Conservation (phyloP, 2,797 vertebrate species). For the Tapirus indicus region DNA sequence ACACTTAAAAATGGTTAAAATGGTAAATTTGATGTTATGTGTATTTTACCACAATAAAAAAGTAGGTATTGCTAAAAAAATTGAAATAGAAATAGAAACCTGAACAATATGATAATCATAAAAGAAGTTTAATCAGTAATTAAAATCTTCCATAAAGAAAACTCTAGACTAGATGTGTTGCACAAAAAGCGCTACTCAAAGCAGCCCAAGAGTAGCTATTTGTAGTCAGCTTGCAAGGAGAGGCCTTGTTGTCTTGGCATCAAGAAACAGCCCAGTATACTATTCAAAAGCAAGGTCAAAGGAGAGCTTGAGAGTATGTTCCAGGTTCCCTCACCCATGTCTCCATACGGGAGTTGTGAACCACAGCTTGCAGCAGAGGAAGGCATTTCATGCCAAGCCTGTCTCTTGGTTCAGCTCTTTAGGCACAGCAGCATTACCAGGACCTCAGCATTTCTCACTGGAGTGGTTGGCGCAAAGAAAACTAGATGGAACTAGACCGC, state of each 20-base stretch:
- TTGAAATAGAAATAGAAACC: neutral
- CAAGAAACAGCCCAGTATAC: neutral
- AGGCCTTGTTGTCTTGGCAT: neutral
- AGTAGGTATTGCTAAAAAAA: neutral
- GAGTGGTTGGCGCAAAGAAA: neutral
- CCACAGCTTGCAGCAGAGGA: neutral
- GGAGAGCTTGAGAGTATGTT: neutral
- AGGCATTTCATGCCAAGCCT: neutral
- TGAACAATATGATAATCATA: neutral
- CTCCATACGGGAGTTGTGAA: neutral
- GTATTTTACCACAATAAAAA: neutral
- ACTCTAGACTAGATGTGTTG: neutral
- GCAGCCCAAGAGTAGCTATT: neutral
- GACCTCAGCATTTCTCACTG: neutral
- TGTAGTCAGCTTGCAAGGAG: neutral
- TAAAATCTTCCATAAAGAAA: neutral
- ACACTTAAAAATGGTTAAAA: neutral
- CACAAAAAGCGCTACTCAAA: neutral
- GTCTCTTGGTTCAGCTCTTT: neutral
- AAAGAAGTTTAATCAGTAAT: neutral
- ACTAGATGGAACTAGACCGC: neutral
- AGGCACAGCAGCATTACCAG: neutral
- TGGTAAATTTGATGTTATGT: neutral
- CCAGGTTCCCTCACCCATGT: neutral
- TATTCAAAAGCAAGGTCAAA: conserved; percentile 6